A percentile compares a stretch with the other conserved stretches of the same genome.
phyloP scores from a whole-genome alignment of 2,888 invertebrate species.

The Torymus auratus region DNA sequence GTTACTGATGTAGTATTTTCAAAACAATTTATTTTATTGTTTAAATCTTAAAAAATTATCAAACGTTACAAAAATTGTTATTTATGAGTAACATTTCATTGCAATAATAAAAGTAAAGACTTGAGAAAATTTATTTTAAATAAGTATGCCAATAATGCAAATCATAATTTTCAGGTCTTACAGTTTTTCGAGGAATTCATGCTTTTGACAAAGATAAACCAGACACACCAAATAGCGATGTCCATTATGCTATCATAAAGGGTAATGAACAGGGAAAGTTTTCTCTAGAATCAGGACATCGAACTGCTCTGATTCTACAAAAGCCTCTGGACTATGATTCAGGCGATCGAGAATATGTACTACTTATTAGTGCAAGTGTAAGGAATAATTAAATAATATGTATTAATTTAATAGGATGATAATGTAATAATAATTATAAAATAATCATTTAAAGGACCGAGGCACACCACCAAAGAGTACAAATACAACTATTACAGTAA shows the following conservation, averaged over 20 bases:
- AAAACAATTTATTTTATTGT: too few relatives aligned
- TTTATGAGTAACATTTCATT: too few relatives aligned
- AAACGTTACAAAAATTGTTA: too few relatives aligned
- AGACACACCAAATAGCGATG: slow-evolving; percentile 87
- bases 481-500: slow-evolving; percentile 85
- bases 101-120: too few relatives aligned
- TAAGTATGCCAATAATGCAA: too few relatives aligned
- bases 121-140: too few relatives aligned
- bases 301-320: slow-evolving; percentile 85
- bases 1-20: too few relatives aligned
- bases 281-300: slow-evolving; percentile 87
- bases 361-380: slow-evolving; percentile 88
- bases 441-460: slow-evolving; percentile 82
- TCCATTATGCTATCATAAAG: slow-evolving; percentile 87
- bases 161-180: slow-evolving; percentile 80
- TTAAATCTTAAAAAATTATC: too few relatives aligned
- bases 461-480: slow-evolving; percentile 87
- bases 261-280: slow-evolving; percentile 89
- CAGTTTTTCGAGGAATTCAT: slow-evolving; percentile 88
- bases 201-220: slow-evolving; percentile 89
- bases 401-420: not conserved
- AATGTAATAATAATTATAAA: not conserved
- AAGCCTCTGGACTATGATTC: slow-evolving; percentile 88
- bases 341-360: slow-evolving; percentile 86
- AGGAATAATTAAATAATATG: slow-evolving; percentile 62